These are phyloP conservation scores for Brachyalestes nurse DNA, from an alignment of 2,797 vertebrate genomes.

Conservation along the genomic window DNA sequence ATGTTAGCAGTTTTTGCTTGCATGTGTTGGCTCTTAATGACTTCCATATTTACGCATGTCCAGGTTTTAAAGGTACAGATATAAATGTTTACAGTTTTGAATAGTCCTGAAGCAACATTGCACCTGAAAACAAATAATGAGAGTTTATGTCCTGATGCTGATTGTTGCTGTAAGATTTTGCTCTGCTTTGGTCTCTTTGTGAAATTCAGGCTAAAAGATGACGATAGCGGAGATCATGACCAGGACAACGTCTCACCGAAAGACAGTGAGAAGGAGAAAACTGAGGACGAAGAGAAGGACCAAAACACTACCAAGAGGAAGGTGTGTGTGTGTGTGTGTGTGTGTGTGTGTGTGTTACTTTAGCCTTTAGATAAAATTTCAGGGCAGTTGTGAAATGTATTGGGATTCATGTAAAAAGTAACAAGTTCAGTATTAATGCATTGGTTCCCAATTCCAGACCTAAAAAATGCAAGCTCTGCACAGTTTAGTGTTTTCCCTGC, in stretches of 20 bases:
- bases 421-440: not conserved
- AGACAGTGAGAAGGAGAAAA: slow-evolving; percentile 83
- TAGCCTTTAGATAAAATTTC: not conserved
- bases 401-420: not conserved
- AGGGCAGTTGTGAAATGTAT: not conserved
- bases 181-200: not conserved
- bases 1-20: too few species aligned
- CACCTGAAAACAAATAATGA: not conserved
- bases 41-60: too few species aligned
- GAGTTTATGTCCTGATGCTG: not conserved
- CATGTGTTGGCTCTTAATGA: too few species aligned
- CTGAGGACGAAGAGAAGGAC: slow-evolving; percentile 79
- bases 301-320: slow-evolving; percentile 75
- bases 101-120: too few species aligned
- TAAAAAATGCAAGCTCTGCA: too few species aligned
- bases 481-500: not conserved
- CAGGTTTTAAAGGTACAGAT: too few species aligned
- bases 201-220: slow-evolving; percentile 81
- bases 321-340: slow-evolving; percentile 62
- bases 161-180: not conserved
- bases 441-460: too few species aligned
- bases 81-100: too few species aligned
- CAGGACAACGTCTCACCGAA: slow-evolving; percentile 84
- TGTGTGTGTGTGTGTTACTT: not conserved
- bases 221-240: slow-evolving; percentile 85